Base-by-base conservation (phyloP, 2,888 invertebrate species). In the Oasisia sp. region DNA sequence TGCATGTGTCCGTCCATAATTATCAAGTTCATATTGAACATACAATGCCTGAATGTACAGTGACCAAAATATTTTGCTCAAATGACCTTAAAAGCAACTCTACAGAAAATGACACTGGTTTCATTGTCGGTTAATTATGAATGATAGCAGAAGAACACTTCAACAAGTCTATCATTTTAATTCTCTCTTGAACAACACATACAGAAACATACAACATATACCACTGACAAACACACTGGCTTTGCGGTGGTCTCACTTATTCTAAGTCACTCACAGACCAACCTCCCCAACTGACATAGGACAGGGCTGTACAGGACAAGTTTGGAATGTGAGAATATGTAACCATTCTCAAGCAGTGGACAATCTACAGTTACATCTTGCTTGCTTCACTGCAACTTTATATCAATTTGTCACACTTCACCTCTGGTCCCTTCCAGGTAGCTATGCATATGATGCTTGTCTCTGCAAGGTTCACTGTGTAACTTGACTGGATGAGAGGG, bases 121-220 rank as follows among this genome's bases (percentile, higher is more conserved):
- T n/a, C 19, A 19, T 74, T n/a, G n/a, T 74, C 74, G 27, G 74
- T n/a, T 74, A 74, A 19, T n/a, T 74, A 74, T 7, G 74, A 74
- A 74, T 7, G 74, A 74, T n/a, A 74, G 74, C n/a, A 74, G 27
- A 74, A 19, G n/a, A 74, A 74, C 74, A 74, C 74, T 74, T n/a
- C 74, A 74, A 74, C 74, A 74, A 74, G 74, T 74, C 74, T 74
- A 74, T 74, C 74, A 27, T 74, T 74, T 74, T 74, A 74, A 74
- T 74, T 74, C 74, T 74, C 74, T 74, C 74, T n/a, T 50, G 50
- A 74, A 74, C 74, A 74, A 74, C n/a, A 74, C 74, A 50, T 50
- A 74, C 74, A 74, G 74, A 74, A 74, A 74, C 74, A 74, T 74
- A 74, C 74, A 74, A 74, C 74, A 74, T 14, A 27, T 74, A 74